Evolutionary conservation across 2,888 invertebrate genomes (phyloP), one percentile per base, ranked within the genome.

Genomic region (Volucella bombylans): DNA sequence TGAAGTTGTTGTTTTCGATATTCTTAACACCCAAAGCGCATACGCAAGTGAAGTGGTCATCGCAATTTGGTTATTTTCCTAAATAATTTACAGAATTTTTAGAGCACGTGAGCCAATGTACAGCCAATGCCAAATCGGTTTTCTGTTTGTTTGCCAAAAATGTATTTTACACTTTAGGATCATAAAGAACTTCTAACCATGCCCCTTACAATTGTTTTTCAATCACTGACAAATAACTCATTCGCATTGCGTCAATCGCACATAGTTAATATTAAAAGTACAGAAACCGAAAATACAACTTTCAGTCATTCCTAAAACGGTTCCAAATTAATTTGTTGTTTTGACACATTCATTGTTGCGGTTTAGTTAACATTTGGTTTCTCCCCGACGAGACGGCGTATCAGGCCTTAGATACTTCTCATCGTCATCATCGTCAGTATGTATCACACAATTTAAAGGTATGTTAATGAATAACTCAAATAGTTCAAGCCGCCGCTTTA

Each of bases 381-480:
- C 67, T 41, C 23, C 14, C 14, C 11, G 49, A 68, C 31, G 31
- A 0, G 18, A 23, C 18, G 18, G 45, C n/a, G 3, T 1, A 47
- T 47, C n/a, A 18, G 18, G 23, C 10, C 6, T 47, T 1, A 31
- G 18, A 31, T 31, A 11, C 15, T 14, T 15, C 15, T 39, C 8
- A 50, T 31, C 31, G 31, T 31, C 31, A 31, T 31, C 59, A 4
- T 59, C 14, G 67, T 74, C 61, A 65, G 54, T 55, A 79, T 72
- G 39, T 72, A 52, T 41, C 23, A 12, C 45, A 52, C 15, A 38
- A 43, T 39, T 39, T n/a, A 9, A 39, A 41, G 41, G 61, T 61
- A 79, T 54, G 65, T 43, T 72, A 79, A 79, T 79, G 52, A 72
- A 52, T 47, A 41, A 18, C 39, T 72, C 49, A 79, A 65, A 72